Evolutionary conservation across 2,888 invertebrate genomes (phyloP), one percentile per base, ranked within the genome.

Genomic region (Mesopsocus fuscifrons): DNA sequence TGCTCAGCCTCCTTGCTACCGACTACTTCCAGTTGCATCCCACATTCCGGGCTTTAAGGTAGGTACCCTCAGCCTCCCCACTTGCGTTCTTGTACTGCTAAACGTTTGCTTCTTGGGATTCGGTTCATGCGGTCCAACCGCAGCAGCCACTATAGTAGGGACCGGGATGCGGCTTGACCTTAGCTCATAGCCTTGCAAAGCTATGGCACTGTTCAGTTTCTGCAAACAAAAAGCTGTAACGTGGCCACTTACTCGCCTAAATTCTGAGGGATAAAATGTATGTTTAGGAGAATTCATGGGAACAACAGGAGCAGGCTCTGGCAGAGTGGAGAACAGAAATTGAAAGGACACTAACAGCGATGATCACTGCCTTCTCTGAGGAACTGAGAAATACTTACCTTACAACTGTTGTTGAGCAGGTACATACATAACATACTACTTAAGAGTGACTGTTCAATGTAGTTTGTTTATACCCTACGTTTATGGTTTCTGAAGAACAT

Each of bases 331-430:
- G 67, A 44, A 62, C 58, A 1, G 72, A 73, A 54, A 66, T 73
- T 6, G 69, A 71, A 47, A 64, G 67, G 54, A 71, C 82, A 47
- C 64, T 84, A 2, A 69, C 68, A 46, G 73, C 77, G 17, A 67
- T 84, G 46, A 69, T 81, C 31, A 69, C 72, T 26, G 74, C 79
- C 0, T 69, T 82, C 57, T 74, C 79, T 9, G 74, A 75, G 54
- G 82, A 82, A 56, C 70, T 82, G 17, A 70, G 79, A 52, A 81
- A 83, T 53, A 80, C 80, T 0, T 83, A 83, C 60, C 68, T 83
- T 49, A 79, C 81, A 3, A 82, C 82, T 3, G 79, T 81, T 1
- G 74, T 82, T 3, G 83, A 83, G 59, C 82, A 82, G 69, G 75
- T 74, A 51, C 49, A 46, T 42, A 21, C 5, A 31, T 26, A 11